Conservation (phyloP, 2,888 invertebrate species). For the Erebia ligea region DNA sequence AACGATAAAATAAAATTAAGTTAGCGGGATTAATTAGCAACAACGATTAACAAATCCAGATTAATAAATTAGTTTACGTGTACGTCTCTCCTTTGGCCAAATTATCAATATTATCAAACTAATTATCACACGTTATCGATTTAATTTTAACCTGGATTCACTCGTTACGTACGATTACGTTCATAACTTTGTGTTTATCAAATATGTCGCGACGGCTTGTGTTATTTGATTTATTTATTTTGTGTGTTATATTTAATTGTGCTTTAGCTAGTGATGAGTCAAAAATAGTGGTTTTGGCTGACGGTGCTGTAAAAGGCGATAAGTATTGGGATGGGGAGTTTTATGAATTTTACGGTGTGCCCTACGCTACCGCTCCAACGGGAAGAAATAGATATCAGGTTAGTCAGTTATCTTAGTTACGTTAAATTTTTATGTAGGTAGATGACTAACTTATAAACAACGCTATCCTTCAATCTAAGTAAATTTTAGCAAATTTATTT, state of each 20-base stretch:
- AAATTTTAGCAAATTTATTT: too few species aligned
- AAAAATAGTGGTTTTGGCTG: slow-evolving; percentile 56
- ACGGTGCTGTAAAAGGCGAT: slow-evolving; percentile 61
- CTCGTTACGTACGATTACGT: background rate
- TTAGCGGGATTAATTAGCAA: background rate
- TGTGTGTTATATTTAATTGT: slow-evolving; percentile 46
- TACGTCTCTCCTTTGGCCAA: slow-evolving; percentile 33
- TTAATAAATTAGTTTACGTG: slow-evolving; percentile 38
- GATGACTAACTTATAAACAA: background rate
- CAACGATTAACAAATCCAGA: slow-evolving; percentile 16
- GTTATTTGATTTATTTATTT: slow-evolving; percentile 47
- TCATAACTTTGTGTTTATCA: slow-evolving; percentile 7
- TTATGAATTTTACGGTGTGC: slow-evolving; percentile 70
- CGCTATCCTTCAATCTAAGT: too few species aligned
- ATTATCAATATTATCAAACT: slow-evolving; percentile 26
- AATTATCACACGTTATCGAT: slow-evolving; percentile 31
- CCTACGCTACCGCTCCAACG: slow-evolving; percentile 66
- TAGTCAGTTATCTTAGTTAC: background rate
- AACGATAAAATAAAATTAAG: too few species aligned
- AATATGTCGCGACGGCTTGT: slow-evolving; percentile 53
- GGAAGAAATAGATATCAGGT: slow-evolving; percentile 71
- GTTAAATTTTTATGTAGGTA: background rate
- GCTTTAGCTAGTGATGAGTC: slow-evolving; percentile 48
- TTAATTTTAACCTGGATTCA: slow-evolving; percentile 29
- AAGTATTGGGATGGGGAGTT: slow-evolving; percentile 75